Percentiles rank a stretch among this genome's conserved stretches.
Conservation (phyloP, 92 coral and sea anemone genomes). For the Palythoa heliodiscus region DNA sequence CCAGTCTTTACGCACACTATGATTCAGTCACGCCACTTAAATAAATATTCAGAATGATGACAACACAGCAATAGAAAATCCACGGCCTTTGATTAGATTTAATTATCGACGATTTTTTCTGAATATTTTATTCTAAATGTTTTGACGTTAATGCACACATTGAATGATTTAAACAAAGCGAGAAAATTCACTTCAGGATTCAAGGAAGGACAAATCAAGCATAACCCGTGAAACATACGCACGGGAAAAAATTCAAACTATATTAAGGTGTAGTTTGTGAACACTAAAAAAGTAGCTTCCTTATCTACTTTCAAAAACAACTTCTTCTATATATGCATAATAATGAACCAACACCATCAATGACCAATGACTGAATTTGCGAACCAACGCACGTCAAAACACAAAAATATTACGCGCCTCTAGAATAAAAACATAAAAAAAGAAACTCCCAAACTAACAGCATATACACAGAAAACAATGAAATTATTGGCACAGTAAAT, state of each 20-base stretch:
- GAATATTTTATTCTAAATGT: background rate
- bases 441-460: background rate
- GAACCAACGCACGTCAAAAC: background rate
- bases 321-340: conserved; percentile 8
- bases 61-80: conserved; percentile 1
- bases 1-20: background rate
- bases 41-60: background rate
- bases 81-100: background rate
- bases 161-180: background rate
- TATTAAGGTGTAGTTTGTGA: background rate
- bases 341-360: conserved; percentile 1
- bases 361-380: conserved; percentile 18
- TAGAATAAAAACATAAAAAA: background rate
- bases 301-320: conserved; percentile 27
- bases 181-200: background rate
- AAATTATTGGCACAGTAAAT: background rate
- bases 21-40: background rate
- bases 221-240: background rate
- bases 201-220: background rate
- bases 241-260: background rate
- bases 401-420: conserved; percentile 2
- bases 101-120: background rate
- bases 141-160: background rate
- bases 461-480: background rate
- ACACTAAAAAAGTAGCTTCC: conserved; percentile 6